Evolutionary conservation across 2,797 vertebrate species (phyloP).

Genomic region (Esox lucius): DNA sequence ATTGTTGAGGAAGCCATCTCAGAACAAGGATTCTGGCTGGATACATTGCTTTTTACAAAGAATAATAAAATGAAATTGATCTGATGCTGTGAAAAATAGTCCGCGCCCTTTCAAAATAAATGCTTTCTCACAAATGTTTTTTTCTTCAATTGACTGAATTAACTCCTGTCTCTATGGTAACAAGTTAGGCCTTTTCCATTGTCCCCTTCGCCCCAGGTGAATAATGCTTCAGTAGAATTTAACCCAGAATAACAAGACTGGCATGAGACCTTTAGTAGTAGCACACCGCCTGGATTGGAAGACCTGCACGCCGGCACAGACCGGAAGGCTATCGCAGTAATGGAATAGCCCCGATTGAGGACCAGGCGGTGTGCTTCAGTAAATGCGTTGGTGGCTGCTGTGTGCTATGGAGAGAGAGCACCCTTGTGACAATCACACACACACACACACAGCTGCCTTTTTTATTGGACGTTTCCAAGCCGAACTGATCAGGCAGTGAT

Average conservation of each 20-base stretch:
- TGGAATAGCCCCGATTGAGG: not conserved
- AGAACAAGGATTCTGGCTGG: not conserved
- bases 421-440: not conserved
- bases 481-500: not conserved
- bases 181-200: not conserved
- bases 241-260: not conserved
- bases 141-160: not conserved
- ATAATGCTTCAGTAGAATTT: not conserved
- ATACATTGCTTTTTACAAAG: too few relatives aligned
- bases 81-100: not conserved
- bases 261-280: not conserved
- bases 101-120: not conserved
- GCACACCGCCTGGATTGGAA: not conserved
- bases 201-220: not conserved
- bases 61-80: too few relatives aligned
- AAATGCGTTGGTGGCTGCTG: too few relatives aligned
- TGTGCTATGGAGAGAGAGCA: too few relatives aligned
- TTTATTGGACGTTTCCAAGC: not conserved
- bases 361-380: not conserved
- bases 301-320: too few relatives aligned
- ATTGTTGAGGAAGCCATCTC: not conserved
- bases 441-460: not conserved
- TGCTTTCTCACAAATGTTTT: not conserved
- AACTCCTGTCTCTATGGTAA: not conserved
- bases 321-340: not conserved